Base-by-base conservation (phyloP, 1,140 invertebrate genomes). In the Meloidogyne exigua region DNA sequence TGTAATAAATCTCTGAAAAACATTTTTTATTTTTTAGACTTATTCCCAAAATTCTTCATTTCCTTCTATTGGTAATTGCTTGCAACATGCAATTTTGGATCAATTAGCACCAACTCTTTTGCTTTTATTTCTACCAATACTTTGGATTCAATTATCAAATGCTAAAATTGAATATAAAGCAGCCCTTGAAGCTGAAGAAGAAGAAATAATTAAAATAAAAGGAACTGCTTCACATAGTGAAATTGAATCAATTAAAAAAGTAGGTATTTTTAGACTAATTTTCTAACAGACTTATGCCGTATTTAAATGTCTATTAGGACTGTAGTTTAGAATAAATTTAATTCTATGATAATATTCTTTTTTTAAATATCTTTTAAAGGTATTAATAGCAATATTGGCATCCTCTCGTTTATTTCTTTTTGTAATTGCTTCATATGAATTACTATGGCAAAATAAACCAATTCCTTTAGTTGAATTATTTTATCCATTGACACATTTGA, bases 381-480 rank as follows among this genome's bases (percentile, higher is more conserved):
- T 83, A 0, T 75, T 79, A 13, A 23, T 75, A 3, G 15, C 70
- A 32, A 39, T 81, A 57, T 82, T 21, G 65, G 63, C 15, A 68
- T 63, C 64, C 76, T 80, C 72, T 23, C 64, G 32, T 57, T 57
- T 57, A 57, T 57, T 82, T 25, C 28, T 81, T 7, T 74, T 81
- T 32, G 10, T 80, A 11, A 25, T 57, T 23, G 57, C 57, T 5
- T 78, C 75, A 11, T 81, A 79, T 65, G 76, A 83, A 66, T 63
- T 57, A 28, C 5, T 76, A 2, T 68, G 66, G 39, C n/a, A 32
- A 23, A 26, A 62, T 10, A 44, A 83, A 71, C 49, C 63, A 23
- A 73, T 81, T 32, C 76, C 80, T n/a, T 44, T 82, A 36, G 25
- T 82, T 36, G 80, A 81, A 63, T 83, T 84, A 15, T n/a, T 83